These are phyloP conservation scores for Microplitis manilae DNA, from an alignment of 2,888 invertebrate species.

Conservation along the genomic window DNA sequence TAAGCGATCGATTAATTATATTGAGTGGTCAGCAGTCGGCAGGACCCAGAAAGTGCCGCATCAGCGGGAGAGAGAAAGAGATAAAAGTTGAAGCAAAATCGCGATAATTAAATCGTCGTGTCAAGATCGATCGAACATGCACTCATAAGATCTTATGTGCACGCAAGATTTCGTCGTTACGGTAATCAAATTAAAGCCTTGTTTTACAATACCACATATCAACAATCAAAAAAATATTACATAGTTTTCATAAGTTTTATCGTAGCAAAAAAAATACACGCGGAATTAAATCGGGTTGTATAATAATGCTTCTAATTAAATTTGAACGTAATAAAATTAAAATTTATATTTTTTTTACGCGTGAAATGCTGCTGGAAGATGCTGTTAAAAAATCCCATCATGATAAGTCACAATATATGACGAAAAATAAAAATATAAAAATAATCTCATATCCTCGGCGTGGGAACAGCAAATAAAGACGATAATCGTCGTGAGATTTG, in stretches of 20 bases:
- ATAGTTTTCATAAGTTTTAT: not conserved
- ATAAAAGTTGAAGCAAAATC: conserved; percentile 28
- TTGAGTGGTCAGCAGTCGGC: conserved; percentile 47
- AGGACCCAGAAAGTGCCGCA: conserved; percentile 39
- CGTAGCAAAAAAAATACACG: not conserved
- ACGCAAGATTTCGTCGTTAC: conserved; percentile 60
- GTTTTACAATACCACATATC: conserved; percentile 41
- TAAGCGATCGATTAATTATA: conserved; percentile 61
- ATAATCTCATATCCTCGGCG: conserved; percentile 51
- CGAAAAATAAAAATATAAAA: conserved; percentile 9
- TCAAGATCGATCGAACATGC: conserved; percentile 57
- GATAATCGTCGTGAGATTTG: conserved; percentile 17
- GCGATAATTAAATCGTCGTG: conserved; percentile 62
- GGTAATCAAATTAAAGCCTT: conserved; percentile 60
- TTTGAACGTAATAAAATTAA: not conserved
- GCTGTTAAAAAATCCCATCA: conserved; percentile 49
- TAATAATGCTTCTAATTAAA: not conserved
- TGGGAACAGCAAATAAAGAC: conserved; percentile 55
- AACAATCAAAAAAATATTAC: conserved; percentile 17
- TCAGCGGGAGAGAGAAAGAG: conserved; percentile 9
- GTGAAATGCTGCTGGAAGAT: not conserved
- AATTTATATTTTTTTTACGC: no score
- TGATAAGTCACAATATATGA: conserved; percentile 47
- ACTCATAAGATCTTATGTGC: conserved; percentile 48
- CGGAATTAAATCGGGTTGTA: not conserved